Conservation (phyloP, 2,888 invertebrate species). For the Corbicula japonica region DNA sequence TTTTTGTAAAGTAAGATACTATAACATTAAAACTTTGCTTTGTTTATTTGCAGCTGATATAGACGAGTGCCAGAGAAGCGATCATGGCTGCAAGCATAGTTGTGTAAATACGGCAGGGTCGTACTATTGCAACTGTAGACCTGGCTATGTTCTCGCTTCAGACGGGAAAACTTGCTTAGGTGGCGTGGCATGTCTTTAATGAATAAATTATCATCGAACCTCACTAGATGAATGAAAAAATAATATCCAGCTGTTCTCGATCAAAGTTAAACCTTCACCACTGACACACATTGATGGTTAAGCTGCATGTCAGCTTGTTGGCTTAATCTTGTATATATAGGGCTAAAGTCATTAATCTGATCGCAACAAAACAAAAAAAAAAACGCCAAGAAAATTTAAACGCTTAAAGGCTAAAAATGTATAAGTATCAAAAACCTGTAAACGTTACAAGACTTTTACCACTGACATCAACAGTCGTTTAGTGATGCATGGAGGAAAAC, state of each 20-base stretch:
- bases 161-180: background rate
- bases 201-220: background rate
- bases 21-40: no score
- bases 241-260: background rate
- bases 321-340: background rate
- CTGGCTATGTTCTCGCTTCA: background rate
- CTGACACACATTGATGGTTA: background rate
- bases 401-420: no score
- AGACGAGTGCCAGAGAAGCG: background rate
- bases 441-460: no score
- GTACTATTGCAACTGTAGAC: background rate
- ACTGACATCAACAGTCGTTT: no score
- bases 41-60: no score
- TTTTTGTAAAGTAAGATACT: no score
- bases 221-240: background rate
- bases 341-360: no score
- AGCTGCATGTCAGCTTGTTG: background rate
- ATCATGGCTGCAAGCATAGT: background rate
- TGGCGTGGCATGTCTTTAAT: background rate
- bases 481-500: no score
- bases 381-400: no score
- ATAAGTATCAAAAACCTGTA: no score
- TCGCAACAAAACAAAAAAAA: no score
- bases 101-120: background rate
- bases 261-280: background rate